Evolutionary conservation across 2,113 vertebrate species (phyloP).

Genomic region (Pygoscelis antarcticus): DNA sequence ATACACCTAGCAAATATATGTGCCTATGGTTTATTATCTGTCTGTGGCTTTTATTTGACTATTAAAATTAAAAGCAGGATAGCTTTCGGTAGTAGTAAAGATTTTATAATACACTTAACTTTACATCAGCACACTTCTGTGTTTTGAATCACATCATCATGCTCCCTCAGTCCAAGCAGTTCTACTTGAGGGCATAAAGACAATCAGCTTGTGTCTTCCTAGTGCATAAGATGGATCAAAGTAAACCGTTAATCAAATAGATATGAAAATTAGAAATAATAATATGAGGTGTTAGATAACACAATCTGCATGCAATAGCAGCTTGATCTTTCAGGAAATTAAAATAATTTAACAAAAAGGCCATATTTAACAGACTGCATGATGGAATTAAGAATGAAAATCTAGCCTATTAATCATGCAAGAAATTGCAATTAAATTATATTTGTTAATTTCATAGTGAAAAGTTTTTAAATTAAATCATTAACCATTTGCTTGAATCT

Average conservation of each 20-base stretch:
- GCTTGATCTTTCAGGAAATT: constrained; percentile 75
- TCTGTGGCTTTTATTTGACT: not conserved
- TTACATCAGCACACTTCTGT: not conserved
- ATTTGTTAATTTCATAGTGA: constrained; percentile 64
- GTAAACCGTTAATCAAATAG: constrained; percentile 68
- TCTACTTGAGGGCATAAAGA: constrained; percentile 18
- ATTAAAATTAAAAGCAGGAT: not conserved
- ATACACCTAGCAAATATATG: not conserved
- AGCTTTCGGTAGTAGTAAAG: not conserved
- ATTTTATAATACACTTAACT: not conserved
- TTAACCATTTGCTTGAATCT: constrained; percentile 44
- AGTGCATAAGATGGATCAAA: constrained; percentile 62
- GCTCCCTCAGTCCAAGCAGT: not conserved
- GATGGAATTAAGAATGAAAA: constrained; percentile 70
- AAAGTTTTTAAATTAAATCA: constrained; percentile 54
- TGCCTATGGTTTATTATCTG: not conserved
- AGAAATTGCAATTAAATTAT: constrained; percentile 64
- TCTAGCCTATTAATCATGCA: constrained; percentile 73
- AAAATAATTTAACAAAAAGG: constrained; percentile 71
- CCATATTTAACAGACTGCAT: constrained; percentile 60
- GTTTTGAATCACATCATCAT: not conserved
- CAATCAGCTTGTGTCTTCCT: constrained; percentile 39
- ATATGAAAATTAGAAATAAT: constrained; percentile 72
- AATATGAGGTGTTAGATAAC: constrained; percentile 64
- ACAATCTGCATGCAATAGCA: constrained; percentile 58